Percentiles rank a stretch among this genome's conserved stretches.
Conservation (phyloP, 2,888 invertebrate genomes). For the Drosophila paramelanica region DNA sequence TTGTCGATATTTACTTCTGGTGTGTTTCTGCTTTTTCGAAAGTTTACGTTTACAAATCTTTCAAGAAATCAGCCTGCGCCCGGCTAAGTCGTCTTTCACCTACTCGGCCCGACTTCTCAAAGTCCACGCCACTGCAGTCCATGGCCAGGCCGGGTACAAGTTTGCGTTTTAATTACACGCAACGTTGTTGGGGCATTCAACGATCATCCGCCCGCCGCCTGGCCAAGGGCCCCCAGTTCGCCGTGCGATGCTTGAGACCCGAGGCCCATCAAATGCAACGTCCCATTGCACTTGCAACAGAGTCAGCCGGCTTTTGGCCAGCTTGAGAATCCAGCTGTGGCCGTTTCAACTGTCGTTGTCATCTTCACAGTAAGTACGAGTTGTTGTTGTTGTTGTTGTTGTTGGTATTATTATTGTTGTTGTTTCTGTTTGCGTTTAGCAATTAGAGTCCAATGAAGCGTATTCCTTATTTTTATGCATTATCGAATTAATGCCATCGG, state of each 20-base stretch:
- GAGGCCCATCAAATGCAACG: conserved; percentile 49
- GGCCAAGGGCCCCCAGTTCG: conserved; percentile 37
- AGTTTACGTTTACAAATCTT: conserved; percentile 79
- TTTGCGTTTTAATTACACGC: conserved; percentile 80
- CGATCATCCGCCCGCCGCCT: conserved; percentile 47
- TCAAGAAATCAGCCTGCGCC: conserved; percentile 70
- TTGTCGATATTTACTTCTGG: conserved; percentile 78
- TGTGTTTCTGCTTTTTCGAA: conserved; percentile 74
- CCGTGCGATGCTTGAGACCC: neutral
- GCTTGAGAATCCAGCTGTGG: conserved; percentile 36
- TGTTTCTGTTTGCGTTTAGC: conserved; percentile 67
- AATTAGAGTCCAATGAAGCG: conserved; percentile 81
- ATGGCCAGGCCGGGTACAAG: conserved; percentile 41
- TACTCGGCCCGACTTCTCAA: conserved; percentile 44
- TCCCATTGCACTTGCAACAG: conserved; percentile 58
- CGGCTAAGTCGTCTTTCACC: conserved; percentile 67
- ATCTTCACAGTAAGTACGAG: conserved; percentile 44
- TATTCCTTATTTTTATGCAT: conserved; percentile 79
- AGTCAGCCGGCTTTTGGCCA: conserved; percentile 24
- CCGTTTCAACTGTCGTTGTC: conserved; percentile 61
- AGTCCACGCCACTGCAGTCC: neutral
- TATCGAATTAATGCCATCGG: conserved; percentile 78
- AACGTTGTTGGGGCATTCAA: conserved; percentile 61
- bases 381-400: conserved; percentile 20
- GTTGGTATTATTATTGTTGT: conserved; percentile 23